phyloP scores from a whole-genome alignment of 2,888 invertebrate species.

The Fragum whitleyi region DNA sequence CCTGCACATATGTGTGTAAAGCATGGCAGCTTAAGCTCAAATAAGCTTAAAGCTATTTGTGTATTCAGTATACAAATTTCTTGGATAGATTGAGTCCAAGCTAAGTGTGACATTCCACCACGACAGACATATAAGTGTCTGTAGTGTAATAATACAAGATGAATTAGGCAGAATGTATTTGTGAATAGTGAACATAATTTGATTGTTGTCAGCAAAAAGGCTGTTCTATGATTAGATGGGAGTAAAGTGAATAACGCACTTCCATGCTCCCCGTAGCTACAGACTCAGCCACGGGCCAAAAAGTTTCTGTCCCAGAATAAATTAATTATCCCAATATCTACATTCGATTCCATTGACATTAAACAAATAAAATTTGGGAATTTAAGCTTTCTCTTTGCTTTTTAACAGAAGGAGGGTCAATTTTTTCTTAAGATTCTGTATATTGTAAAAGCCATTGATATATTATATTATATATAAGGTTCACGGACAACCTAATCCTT shows the following conservation, averaged over 20 bases:
- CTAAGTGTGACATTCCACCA: neutral
- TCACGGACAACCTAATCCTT: no score
- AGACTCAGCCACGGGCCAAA: neutral
- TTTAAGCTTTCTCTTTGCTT: no score
- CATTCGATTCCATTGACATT: neutral
- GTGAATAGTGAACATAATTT: conserved; percentile 26
- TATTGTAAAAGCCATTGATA: no score
- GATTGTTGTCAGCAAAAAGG: conserved; percentile 24
- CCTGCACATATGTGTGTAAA: no score
- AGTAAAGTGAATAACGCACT: conserved; percentile 22
- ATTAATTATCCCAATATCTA: neutral
- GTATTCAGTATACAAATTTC: no score
- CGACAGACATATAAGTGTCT: conserved; percentile 12
- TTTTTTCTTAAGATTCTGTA: no score
- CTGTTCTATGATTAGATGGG: neutral
- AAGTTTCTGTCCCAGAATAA: conserved; percentile 5
- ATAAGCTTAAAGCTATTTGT: no score
- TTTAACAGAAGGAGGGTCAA: no score
- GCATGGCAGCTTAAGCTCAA: no score
- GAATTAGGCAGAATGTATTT: conserved; percentile 9
- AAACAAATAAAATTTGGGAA: no score
- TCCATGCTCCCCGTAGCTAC: neutral
- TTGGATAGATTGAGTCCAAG: no score
- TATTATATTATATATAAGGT: no score
- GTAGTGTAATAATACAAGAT: conserved; percentile 1